phyloP scores from a whole-genome alignment of 2,888 invertebrate species.

The Drosophila mettleri region DNA sequence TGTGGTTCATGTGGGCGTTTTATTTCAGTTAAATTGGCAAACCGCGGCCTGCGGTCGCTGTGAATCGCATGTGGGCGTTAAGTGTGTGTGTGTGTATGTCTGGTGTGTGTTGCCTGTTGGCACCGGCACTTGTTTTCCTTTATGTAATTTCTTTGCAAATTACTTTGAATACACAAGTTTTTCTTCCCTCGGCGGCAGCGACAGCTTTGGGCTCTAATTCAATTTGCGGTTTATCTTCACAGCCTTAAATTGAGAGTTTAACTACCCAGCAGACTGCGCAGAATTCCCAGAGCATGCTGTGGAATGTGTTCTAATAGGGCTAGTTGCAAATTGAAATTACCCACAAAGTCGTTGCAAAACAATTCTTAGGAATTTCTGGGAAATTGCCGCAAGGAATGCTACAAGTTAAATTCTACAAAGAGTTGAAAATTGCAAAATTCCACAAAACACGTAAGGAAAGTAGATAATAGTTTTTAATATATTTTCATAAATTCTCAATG shows the following conservation, averaged over 20 bases:
- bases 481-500: conserved; percentile 3
- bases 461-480: neutral
- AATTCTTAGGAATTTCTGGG: conserved; percentile 19
- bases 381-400: conserved; percentile 31
- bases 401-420: conserved; percentile 18
- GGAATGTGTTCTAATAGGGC: conserved; percentile 41
- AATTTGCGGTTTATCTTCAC: conserved; percentile 68
- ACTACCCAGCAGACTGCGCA: conserved; percentile 25
- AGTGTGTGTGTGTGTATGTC: conserved; percentile 30
- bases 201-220: conserved; percentile 61
- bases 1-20: conserved; percentile 72
- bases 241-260: conserved; percentile 38
- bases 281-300: conserved; percentile 36
- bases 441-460: neutral
- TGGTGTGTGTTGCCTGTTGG: conserved; percentile 38
- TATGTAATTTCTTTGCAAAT: conserved; percentile 79
- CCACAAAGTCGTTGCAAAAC: conserved; percentile 12
- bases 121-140: conserved; percentile 77
- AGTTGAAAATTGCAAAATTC: neutral
- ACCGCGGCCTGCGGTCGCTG: conserved; percentile 54
- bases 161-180: conserved; percentile 63
- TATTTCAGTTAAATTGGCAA: conserved; percentile 80
- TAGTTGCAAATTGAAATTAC: conserved; percentile 41
- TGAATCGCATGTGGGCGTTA: conserved; percentile 52
- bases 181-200: conserved; percentile 10